phyloP scores from a whole-genome alignment of 2,113 vertebrate species.

The Pedetes capensis region DNA sequence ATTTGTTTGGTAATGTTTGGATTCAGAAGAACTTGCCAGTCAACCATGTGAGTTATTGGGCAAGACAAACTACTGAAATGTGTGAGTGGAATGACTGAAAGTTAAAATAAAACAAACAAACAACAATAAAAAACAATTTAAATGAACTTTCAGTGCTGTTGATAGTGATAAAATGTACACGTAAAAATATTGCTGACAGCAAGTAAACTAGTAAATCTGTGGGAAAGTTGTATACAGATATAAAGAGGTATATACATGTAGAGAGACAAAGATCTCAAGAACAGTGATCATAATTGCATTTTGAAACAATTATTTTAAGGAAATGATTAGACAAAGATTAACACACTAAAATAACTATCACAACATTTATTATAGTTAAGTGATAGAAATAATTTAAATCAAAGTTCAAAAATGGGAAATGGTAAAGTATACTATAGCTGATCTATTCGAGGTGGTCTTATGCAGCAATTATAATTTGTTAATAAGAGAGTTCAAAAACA shows the following conservation, averaged over 20 bases:
- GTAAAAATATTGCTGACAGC: neutral
- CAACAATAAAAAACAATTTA: neutral
- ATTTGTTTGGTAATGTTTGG: neutral
- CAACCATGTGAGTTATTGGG: neutral
- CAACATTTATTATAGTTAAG: neutral
- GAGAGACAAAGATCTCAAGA: neutral
- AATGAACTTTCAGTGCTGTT: slow-evolving; percentile 23
- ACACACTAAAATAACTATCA: neutral
- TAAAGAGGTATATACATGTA: neutral
- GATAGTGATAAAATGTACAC: neutral
- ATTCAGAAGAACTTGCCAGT: neutral
- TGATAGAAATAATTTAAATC: neutral
- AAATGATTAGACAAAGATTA: neutral
- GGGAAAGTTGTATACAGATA: neutral
- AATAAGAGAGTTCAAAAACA: neutral
- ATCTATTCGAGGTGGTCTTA: neutral
- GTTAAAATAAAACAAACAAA: slow-evolving; percentile 14
- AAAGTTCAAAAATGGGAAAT: neutral
- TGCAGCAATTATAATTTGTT: neutral
- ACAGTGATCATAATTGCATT: neutral
- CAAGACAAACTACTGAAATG: neutral
- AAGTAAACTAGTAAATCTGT: neutral
- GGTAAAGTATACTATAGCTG: neutral
- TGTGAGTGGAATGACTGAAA: neutral
- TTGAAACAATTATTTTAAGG: neutral